A percentile compares a stretch with the other conserved stretches of the same genome.
Conservation (phyloP, 2,888 invertebrate species). For the Anthoptus insignis region DNA sequence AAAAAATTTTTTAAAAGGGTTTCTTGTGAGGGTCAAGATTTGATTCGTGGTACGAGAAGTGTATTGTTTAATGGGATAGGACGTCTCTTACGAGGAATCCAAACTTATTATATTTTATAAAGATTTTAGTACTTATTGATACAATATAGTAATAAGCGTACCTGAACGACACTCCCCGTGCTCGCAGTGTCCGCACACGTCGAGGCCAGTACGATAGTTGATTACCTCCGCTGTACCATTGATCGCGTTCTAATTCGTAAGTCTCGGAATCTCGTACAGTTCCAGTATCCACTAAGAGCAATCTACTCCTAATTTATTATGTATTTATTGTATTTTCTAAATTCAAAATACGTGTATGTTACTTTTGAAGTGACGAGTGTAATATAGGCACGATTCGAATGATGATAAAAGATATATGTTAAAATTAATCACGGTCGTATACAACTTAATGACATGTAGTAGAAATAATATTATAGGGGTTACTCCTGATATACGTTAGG, state of each 20-base stretch:
- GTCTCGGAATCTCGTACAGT: constrained; percentile 29
- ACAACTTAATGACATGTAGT: neutral
- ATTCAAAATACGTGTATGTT: constrained; percentile 1
- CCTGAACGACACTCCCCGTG: constrained; percentile 24
- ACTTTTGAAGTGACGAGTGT: constrained; percentile 7
- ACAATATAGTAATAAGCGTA: constrained; percentile 38
- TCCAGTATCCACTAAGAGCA: constrained; percentile 36
- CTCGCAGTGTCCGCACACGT: constrained; percentile 3
- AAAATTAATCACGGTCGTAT: neutral
- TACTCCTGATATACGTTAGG: too few species aligned
- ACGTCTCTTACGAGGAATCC: constrained; percentile 19
- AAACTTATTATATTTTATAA: constrained; percentile 20
- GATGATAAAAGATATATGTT: too few species aligned
- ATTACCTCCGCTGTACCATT: constrained; percentile 33
- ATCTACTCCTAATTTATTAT: constrained; percentile 23
- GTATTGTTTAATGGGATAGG: neutral
- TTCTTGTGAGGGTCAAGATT: constrained; percentile 58
- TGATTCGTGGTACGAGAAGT: constrained; percentile 1
- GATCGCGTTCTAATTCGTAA: constrained; percentile 22
- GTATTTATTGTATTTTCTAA: constrained; percentile 12
- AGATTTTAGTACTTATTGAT: constrained; percentile 55
- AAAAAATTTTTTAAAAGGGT: constrained; percentile 66
- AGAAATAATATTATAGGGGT: too few species aligned
- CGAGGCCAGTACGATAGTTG: constrained; percentile 44
- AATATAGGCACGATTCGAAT: constrained; percentile 9